These are phyloP conservation scores for Chlorops oryzae DNA, from an alignment of 1,140 invertebrate genomes.

Conservation along the genomic window DNA sequence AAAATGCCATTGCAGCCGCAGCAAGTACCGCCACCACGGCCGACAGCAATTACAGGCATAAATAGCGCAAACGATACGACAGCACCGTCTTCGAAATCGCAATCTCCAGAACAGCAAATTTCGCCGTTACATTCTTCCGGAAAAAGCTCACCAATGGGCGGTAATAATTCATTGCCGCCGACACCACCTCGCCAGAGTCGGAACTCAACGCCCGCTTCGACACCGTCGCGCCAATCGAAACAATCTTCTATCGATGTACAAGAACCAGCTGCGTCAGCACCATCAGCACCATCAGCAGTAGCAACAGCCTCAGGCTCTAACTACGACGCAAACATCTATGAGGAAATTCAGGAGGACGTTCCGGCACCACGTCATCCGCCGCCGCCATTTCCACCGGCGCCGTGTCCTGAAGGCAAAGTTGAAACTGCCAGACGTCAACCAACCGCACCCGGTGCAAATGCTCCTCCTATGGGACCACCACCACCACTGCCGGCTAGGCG, in stretches of 20 bases:
- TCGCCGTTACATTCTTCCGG: conserved; percentile 29
- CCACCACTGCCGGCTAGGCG: conserved; percentile 61
- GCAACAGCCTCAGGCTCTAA: conserved; percentile 32
- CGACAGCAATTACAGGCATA: conserved; percentile 38
- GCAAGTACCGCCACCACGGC: conserved; percentile 46
- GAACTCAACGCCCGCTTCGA: conserved; percentile 32
- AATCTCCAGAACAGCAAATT: conserved; percentile 22
- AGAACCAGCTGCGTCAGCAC: conserved; percentile 3
- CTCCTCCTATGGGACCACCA: conserved; percentile 45
- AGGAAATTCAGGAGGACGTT: conserved; percentile 42
- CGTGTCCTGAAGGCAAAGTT: conserved; percentile 22
- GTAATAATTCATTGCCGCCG: conserved; percentile 24
- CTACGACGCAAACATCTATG: conserved; percentile 40
- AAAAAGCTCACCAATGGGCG: conserved; percentile 28
- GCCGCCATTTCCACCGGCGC: conserved; percentile 19
- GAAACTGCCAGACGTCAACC: conserved; percentile 33
- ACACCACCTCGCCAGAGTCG: conserved; percentile 42
- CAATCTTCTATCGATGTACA: conserved; percentile 18
- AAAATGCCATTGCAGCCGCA: conserved; percentile 51
- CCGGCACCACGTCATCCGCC: conserved; percentile 36
- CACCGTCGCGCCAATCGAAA: conserved; percentile 32
- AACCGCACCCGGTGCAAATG: conserved; percentile 40
- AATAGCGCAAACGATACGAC: conserved; percentile 47
- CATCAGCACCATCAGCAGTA: conserved; percentile 15
- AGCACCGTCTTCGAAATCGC: conserved; percentile 43